phyloP scores from a whole-genome alignment of 2,113 vertebrate genomes.

The Isichthys henryi region DNA sequence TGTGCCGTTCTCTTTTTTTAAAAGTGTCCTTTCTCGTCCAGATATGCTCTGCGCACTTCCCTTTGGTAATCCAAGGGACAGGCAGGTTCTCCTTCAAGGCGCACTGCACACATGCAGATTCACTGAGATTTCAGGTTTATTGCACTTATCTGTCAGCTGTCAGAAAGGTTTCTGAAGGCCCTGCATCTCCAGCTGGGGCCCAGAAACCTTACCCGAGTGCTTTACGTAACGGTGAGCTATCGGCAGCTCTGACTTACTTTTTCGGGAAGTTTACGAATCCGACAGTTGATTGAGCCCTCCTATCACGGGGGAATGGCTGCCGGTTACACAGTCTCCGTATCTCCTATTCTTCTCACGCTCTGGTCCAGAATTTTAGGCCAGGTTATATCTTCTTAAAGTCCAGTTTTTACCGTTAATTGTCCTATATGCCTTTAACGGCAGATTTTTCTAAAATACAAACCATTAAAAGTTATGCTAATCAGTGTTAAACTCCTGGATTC shows the following conservation, averaged over 20 bases:
- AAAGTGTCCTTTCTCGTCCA: slow-evolving; percentile 64
- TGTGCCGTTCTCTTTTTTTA: slow-evolving; percentile 48
- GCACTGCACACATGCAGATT: not conserved
- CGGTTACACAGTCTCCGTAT: not conserved
- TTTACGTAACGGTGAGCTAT: slow-evolving; percentile 17
- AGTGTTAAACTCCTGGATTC: not conserved
- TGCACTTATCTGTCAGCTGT: not conserved
- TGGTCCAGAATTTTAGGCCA: slow-evolving; percentile 50
- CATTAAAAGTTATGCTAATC: not conserved
- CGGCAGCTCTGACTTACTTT: slow-evolving; percentile 19
- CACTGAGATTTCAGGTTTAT: not conserved
- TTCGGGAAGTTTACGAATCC: slow-evolving; percentile 24
- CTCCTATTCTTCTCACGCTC: not conserved
- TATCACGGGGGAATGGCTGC: not conserved
- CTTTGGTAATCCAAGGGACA: not conserved
- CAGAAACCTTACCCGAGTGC: slow-evolving; percentile 1
- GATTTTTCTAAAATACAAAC: slow-evolving; percentile 53
- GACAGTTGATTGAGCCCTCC: slow-evolving; percentile 3
- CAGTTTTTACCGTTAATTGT: slow-evolving; percentile 63
- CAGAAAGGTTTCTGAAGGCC: not conserved
- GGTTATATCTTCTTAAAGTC: slow-evolving; percentile 58
- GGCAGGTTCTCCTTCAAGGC: slow-evolving; percentile 20
- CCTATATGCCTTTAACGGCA: slow-evolving; percentile 44
- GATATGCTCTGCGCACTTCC: slow-evolving; percentile 54
- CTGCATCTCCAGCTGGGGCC: not conserved